Conservation (phyloP, 2,113 vertebrate genomes). For the human (Homo sapiens) region GRCh38 chr1:83445001-83445500, state of each 20-base stretch:
- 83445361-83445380: background rate
- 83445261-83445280: background rate
- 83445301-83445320: background rate
- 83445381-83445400: background rate
- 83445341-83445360: background rate
- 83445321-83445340: background rate
- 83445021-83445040: background rate
- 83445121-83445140: background rate
- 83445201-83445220: background rate
- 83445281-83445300: background rate
- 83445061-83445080: background rate
- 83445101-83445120: background rate
- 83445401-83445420: background rate
- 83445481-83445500: background rate
- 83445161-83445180: background rate
- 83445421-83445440: background rate
- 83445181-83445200: background rate
- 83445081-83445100: background rate
- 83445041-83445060: background rate
- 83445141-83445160: background rate
- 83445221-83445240: background rate
- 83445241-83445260: background rate
- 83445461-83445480: background rate
- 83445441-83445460: background rate
- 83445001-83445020: background rate